A percentile compares a stretch with the other conserved stretches of the same genome.
Evolutionary conservation across 2,113 vertebrate genomes (phyloP).

Genomic region (Trematocara unimaculatum): DNA sequence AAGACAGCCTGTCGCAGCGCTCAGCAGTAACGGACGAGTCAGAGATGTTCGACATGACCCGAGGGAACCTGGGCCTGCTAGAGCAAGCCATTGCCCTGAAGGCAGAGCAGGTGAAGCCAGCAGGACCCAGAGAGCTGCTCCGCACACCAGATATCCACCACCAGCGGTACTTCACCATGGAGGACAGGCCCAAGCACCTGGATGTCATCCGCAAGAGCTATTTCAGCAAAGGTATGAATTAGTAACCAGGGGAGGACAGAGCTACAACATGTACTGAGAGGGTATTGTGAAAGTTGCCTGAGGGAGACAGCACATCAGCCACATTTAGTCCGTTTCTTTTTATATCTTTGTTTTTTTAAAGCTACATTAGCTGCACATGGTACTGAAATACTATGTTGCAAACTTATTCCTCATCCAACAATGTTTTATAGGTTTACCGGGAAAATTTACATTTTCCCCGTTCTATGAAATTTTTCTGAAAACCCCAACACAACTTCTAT

Average conservation of each 20-base stretch:
- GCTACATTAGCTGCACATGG: not conserved
- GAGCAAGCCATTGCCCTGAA: conserved; percentile 97
- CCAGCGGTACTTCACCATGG: conserved; percentile 78
- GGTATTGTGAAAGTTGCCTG: not conserved
- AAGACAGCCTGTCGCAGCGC: conserved; percentile 82
- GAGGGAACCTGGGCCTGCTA: conserved; percentile 91
- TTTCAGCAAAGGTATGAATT: conserved; percentile 83
- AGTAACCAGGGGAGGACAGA: not conserved
- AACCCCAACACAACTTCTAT: not conserved
- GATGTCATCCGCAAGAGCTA: conserved; percentile 86
- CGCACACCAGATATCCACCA: conserved; percentile 76
- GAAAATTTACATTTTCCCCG: not conserved
- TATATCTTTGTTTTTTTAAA: not conserved
- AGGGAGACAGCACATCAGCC: not conserved
- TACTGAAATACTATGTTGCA: not conserved
- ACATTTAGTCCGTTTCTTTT: not conserved
- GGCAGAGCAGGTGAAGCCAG: conserved; percentile 85
- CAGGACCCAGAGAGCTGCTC: conserved; percentile 76
- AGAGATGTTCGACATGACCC: conserved; percentile 93
- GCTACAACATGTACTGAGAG: not conserved
- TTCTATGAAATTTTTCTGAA: not conserved
- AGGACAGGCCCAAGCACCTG: conserved; percentile 83
- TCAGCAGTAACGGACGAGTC: conserved; percentile 85
- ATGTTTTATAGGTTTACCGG: not conserved
- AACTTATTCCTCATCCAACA: not conserved